Percentiles rank a stretch among this genome's conserved stretches.
Conservation (phyloP, 1,140 invertebrate genomes). For the Orussus abietinus region DNA sequence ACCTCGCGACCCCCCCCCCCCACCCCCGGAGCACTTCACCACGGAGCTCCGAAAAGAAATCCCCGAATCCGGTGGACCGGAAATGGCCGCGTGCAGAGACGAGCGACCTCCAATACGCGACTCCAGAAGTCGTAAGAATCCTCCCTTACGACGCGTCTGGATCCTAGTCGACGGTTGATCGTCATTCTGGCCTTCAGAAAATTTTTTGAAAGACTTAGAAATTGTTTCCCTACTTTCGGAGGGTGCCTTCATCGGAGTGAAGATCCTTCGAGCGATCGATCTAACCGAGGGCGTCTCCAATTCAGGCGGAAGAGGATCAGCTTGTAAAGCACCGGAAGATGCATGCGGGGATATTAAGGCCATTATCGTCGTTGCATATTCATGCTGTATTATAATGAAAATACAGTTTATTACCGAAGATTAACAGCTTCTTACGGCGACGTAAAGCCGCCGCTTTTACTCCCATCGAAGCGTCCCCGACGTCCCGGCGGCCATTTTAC, state of each 20-base stretch:
- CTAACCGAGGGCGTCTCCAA: constrained; percentile 48
- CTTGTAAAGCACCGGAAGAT: constrained; percentile 55
- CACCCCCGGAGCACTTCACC: constrained; percentile 10
- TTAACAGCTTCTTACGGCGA: constrained; percentile 55
- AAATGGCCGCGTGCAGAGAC: too few species aligned
- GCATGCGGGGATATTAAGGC: constrained; percentile 55
- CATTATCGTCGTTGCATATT: constrained; percentile 57
- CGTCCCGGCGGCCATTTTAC: too few species aligned
- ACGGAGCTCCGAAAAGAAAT: too few species aligned
- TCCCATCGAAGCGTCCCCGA: too few species aligned
- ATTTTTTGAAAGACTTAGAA: too few species aligned
- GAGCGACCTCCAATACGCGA: too few species aligned
- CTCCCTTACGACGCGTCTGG: too few species aligned
- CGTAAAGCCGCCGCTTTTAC: constrained; percentile 42
- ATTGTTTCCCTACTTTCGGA: too few species aligned
- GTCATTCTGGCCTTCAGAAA: too few species aligned
- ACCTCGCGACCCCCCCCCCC: constrained; percentile 11
- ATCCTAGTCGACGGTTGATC: too few species aligned
- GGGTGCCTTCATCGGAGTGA: not conserved
- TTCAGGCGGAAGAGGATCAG: constrained; percentile 51
- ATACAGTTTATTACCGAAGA: constrained; percentile 57
- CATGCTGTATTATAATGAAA: constrained; percentile 57
- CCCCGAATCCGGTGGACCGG: too few species aligned
- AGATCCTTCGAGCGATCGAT: not conserved
- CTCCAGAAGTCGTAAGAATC: too few species aligned